These are phyloP conservation scores for Falco punctatus DNA, from an alignment of 2,113 vertebrate species.

Conservation along the genomic window DNA sequence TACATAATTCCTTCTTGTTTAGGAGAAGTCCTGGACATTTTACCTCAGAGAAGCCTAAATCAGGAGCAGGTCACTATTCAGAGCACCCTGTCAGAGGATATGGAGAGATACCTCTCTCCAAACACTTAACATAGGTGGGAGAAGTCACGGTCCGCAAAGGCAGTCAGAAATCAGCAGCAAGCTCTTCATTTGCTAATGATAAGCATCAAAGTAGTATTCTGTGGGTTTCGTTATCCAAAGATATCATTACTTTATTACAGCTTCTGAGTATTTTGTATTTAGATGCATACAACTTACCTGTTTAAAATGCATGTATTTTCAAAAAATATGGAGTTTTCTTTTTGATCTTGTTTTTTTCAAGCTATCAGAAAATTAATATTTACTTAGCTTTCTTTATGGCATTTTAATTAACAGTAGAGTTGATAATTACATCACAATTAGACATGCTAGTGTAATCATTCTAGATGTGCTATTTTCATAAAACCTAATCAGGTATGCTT, in stretches of 20 bases:
- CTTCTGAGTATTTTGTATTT: neutral
- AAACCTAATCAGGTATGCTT: neutral
- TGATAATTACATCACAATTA: neutral
- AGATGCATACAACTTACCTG: neutral
- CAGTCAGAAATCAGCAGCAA: neutral
- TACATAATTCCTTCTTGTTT: neutral
- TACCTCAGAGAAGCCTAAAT: neutral
- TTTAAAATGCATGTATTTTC: neutral
- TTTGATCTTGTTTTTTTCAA: neutral
- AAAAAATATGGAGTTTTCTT: fast-evolving
- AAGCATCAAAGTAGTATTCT: neutral
- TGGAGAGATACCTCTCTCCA: neutral
- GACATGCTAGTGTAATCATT: neutral
- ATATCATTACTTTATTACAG: neutral
- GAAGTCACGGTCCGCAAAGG: neutral
- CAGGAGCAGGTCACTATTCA: neutral
- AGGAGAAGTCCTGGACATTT: neutral
- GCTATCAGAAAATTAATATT: neutral
- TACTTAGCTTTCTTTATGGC: neutral
- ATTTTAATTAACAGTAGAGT: neutral
- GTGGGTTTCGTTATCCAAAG: neutral
- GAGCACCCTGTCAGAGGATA: neutral
- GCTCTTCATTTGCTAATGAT: neutral
- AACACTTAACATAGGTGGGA: too few relatives aligned
- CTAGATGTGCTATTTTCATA: neutral